These are phyloP conservation scores for Coluber constrictor DNA, from an alignment of 2,797 vertebrate species.

Conservation along the genomic window DNA sequence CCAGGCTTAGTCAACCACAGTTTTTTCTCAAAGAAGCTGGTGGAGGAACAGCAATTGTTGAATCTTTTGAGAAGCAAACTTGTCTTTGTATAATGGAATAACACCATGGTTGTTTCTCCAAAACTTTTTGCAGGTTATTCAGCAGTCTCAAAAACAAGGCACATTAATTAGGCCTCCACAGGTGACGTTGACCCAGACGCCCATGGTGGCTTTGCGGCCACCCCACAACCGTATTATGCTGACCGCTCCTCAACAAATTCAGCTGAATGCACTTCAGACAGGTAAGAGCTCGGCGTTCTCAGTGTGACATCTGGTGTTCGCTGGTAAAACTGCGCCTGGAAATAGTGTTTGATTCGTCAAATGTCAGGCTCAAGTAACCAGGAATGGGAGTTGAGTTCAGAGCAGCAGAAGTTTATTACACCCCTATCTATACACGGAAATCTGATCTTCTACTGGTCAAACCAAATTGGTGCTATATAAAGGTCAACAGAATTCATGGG, in stretches of 20 bases:
- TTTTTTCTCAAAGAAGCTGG: background rate
- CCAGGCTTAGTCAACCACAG: background rate
- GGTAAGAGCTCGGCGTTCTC: slow-evolving; percentile 69
- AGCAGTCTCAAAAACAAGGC: slow-evolving; percentile 86
- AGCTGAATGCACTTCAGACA: slow-evolving; percentile 84
- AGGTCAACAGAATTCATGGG: background rate
- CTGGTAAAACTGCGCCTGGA: background rate
- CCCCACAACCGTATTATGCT: slow-evolving; percentile 87
- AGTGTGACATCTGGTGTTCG: slow-evolving; percentile 46
- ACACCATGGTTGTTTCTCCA: background rate
- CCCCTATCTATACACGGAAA: background rate
- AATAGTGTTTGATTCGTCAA: background rate
- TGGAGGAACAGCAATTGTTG: background rate
- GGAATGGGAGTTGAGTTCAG: background rate
- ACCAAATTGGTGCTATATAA: background rate
- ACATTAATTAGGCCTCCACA: slow-evolving; percentile 86
- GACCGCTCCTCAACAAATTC: slow-evolving; percentile 80
- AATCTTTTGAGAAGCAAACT: background rate
- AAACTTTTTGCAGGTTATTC: slow-evolving; percentile 76
- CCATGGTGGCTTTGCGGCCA: slow-evolving; percentile 89
- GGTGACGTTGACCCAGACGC: slow-evolving; percentile 84
- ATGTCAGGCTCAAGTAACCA: background rate
- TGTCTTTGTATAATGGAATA: background rate
- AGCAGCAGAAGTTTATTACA: background rate
- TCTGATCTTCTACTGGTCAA: background rate